Base-by-base conservation (phyloP, 2,888 invertebrate species). In the Hemistola chrysoprasaria region DNA sequence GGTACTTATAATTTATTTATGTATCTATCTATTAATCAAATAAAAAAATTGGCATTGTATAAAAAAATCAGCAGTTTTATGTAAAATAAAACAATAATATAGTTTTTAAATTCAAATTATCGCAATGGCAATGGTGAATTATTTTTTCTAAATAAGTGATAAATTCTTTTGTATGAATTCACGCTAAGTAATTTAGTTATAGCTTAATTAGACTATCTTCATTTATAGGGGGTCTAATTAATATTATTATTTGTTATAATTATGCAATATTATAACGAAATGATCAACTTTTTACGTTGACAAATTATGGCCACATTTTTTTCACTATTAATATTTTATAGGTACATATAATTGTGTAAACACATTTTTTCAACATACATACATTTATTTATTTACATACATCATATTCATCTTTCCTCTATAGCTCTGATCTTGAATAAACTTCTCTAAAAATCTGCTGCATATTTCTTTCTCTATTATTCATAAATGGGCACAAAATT, bases 401-500 rank as follows among this genome's bases (percentile, higher is more conserved):
- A 22, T 29, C n/a, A 11, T 28, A 33, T 10, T 20, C 28, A 40
- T 24, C 5, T n/a, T 27, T 8, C 22, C 24, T 11, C 1, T 36
- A 41, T 35, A 27, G 2, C 11, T 11, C 22, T 27, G 11, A 27
- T 22, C 11, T 26, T 22, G 8, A 33, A 33, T 23, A 41, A 35
- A 41, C 8, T 21, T 24, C 8, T 34, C 43, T 22, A 43, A 43
- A 43, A 27, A 28, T 43, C 25, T 11, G 24, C n/a, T n/a, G n/a
- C n/a, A n/a, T n/a, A 24, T 22, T 25, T 9, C 2, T 1, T 8
- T 30, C 1, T 25, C 21, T 22, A 22, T 8, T 36, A 40, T 26
- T 28, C 29, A 34, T 47, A 75, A 61, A 78, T 43, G 61, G 65
- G 74, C 72, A 73, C 71, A 80, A 80, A 79, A 78, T 77, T 78